These are phyloP conservation scores for Muscicapa comitata DNA, from an alignment of 2,797 vertebrate species.

Conservation along the genomic window DNA sequence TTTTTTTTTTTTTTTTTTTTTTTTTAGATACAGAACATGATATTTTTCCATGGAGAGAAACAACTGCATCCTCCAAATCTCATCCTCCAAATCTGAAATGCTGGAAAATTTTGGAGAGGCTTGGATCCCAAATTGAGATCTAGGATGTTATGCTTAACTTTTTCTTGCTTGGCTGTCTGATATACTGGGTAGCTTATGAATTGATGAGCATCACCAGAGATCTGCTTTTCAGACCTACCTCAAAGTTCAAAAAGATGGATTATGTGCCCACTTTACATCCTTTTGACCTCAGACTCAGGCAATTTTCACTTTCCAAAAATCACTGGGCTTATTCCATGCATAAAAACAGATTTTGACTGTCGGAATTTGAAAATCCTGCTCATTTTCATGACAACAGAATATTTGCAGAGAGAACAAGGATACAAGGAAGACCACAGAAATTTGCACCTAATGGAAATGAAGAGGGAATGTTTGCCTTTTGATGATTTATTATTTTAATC, in stretches of 20 bases:
- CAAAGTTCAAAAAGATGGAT: not conserved
- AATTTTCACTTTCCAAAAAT: not conserved
- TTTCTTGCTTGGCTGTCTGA: not conserved
- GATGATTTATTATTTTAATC: not conserved
- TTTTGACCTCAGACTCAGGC: not conserved
- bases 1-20: no score
- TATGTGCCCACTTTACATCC: not conserved
- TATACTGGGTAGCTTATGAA: not conserved
- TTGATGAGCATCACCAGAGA: not conserved
- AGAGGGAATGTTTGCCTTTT: rapidly evolving
- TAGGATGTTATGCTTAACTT: not conserved
- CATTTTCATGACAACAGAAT: not conserved
- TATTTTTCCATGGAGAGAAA: not conserved
- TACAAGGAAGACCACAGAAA: not conserved
- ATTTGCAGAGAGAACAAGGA: not conserved
- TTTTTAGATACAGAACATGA: not conserved
- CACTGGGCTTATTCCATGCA: not conserved
- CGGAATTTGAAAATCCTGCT: not conserved
- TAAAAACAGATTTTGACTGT: not conserved
- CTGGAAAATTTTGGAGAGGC: not conserved
- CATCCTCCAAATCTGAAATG: not conserved
- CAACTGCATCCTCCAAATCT: not conserved
- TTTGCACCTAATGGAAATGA: not conserved
- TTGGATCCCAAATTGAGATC: not conserved
- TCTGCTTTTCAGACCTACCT: not conserved